Percentiles rank a stretch among this genome's conserved stretches.
Conservation (phyloP, 2,113 vertebrate genomes). For the Fregata magnificens region DNA sequence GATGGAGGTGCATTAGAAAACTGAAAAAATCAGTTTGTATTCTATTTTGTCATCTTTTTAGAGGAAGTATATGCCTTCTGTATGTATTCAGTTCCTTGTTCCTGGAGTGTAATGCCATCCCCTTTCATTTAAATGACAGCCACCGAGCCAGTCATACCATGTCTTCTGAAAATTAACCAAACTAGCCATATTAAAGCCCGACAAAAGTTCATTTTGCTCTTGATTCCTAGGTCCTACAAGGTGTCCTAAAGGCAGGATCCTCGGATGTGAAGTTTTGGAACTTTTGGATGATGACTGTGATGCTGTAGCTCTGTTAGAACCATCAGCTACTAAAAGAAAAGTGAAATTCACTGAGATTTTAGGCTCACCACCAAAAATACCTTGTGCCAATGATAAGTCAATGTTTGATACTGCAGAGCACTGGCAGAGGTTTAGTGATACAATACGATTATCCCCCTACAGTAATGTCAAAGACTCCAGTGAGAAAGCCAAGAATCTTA, state of each 20-base stretch:
- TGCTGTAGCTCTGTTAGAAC: background rate
- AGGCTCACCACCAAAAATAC: constrained; percentile 65
- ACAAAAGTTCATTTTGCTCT: background rate
- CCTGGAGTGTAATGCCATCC: background rate
- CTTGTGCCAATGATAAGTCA: background rate
- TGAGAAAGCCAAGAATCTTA: background rate
- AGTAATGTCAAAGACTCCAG: background rate
- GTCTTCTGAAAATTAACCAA: background rate
- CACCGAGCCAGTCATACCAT: background rate
- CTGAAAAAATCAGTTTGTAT: background rate
- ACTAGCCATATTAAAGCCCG: background rate
- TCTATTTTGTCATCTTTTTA: background rate
- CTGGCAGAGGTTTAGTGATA: background rate
- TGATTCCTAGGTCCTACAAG: constrained; percentile 72
- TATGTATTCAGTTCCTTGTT: background rate
- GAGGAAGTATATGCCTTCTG: background rate
- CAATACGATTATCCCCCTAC: background rate
- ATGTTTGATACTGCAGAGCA: background rate
- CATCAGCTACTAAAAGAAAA: constrained; percentile 59
- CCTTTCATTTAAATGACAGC: background rate
- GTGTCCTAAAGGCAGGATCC: background rate
- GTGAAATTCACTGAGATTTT: constrained; percentile 45
- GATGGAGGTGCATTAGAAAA: background rate
- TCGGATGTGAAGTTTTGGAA: constrained; percentile 55
- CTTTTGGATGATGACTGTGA: constrained; percentile 67